phyloP scores from a whole-genome alignment of 2,888 invertebrate species.

The Temnothorax unifasciatus region DNA sequence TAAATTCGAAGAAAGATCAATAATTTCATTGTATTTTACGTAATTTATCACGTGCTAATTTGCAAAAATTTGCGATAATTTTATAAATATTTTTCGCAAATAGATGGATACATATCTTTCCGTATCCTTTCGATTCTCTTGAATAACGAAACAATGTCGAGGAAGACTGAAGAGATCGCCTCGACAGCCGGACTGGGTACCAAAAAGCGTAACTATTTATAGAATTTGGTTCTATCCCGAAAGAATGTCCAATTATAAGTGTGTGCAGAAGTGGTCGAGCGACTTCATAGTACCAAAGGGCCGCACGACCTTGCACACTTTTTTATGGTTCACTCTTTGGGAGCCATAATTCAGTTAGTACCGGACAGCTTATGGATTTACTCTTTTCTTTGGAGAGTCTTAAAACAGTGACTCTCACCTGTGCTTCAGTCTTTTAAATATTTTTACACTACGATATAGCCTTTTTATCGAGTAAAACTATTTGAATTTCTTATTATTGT shows the following conservation, averaged over 20 bases:
- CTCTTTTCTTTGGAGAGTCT: conserved; percentile 62
- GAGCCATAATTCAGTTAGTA: conserved; percentile 78
- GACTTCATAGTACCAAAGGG: conserved; percentile 67
- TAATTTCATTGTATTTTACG: background rate
- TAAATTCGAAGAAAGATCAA: background rate
- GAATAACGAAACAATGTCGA: background rate
- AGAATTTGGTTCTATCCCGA: conserved; percentile 55
- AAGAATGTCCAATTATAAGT: conserved; percentile 63
- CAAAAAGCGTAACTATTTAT: conserved; percentile 41
- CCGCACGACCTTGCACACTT: conserved; percentile 77
- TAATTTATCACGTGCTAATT: background rate
- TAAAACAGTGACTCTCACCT: conserved; percentile 66
- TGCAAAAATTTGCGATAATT: background rate
- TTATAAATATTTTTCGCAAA: background rate
- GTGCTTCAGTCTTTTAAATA: background rate
- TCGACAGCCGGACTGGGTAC: background rate
- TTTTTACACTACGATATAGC: background rate
- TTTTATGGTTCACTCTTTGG: conserved; percentile 73
- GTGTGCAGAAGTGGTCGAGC: conserved; percentile 53
- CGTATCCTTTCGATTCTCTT: background rate
- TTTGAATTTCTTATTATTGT: background rate
- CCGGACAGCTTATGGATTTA: conserved; percentile 61
- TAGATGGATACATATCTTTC: background rate
- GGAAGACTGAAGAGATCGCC: background rate
- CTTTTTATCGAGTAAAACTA: background rate